phyloP scores from a whole-genome alignment of 2,113 vertebrate species.

The Marcusenius ussheri region DNA sequence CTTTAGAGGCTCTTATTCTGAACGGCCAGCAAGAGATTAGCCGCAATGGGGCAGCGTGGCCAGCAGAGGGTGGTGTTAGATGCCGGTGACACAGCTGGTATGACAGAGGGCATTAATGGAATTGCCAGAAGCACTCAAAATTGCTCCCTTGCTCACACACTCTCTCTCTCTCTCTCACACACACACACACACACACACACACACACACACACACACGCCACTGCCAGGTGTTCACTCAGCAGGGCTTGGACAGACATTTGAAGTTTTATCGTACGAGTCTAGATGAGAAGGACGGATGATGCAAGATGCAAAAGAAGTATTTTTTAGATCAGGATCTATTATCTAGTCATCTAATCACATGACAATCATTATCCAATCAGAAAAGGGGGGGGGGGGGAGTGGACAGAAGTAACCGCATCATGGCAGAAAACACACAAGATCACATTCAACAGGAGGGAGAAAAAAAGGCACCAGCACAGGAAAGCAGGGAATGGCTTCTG shows the following conservation, averaged over 20 bases:
- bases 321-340: background rate
- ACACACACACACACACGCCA: slow-evolving; percentile 23
- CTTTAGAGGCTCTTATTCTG: background rate
- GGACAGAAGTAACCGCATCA: background rate
- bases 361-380: slow-evolving; percentile 10
- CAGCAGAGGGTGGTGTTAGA: slow-evolving; percentile 25
- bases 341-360: background rate
- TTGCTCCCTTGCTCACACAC: background rate
- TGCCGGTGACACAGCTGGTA: slow-evolving; percentile 33
- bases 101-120: slow-evolving; percentile 29
- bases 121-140: background rate
- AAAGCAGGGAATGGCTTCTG: slow-evolving; percentile 28
- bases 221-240: background rate
- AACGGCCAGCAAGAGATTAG: background rate
- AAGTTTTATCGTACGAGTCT: background rate
- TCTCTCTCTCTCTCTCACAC: slow-evolving; percentile 13
- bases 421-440: slow-evolving; percentile 12
- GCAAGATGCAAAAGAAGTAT: background rate
- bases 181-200: background rate
- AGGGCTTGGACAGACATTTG: background rate
- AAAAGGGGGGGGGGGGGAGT: background rate
- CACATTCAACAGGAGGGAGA: slow-evolving; percentile 18
- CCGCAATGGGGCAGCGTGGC: background rate
- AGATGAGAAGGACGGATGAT: slow-evolving; percentile 4
- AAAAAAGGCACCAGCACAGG: slow-evolving; percentile 34